Evolutionary conservation across 2,113 vertebrate species (phyloP).

Genomic region (Cyanistes caeruleus): DNA sequence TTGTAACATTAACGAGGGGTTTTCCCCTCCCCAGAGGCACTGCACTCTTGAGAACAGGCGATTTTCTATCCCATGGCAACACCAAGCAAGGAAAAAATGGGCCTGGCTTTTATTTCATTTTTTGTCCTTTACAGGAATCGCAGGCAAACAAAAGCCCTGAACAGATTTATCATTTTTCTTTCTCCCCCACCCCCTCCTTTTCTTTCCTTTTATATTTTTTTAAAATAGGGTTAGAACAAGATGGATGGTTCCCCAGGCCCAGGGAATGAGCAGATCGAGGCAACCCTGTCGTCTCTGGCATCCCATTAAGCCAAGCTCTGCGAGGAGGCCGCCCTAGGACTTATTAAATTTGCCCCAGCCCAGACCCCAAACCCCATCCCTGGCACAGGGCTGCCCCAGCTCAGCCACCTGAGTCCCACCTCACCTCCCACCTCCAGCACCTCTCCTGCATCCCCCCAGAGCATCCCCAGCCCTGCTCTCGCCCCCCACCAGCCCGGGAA

Average conservation of each 20-base stretch:
- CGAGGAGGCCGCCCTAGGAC: background rate
- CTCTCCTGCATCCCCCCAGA: background rate
- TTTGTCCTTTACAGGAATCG: constrained; percentile 53
- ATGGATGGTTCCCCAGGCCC: constrained; percentile 56
- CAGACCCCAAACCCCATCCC: background rate
- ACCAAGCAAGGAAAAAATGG: constrained; percentile 43
- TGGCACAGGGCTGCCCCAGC: background rate
- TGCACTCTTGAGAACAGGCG: background rate
- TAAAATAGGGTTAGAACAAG: constrained; percentile 68
- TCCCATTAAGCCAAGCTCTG: constrained; percentile 48
- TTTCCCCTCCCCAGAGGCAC: constrained; percentile 21
- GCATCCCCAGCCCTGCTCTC: background rate
- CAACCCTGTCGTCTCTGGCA: constrained; percentile 16
- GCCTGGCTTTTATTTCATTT: constrained; percentile 47
- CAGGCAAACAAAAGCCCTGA: constrained; percentile 59
- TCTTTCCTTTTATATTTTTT: constrained; percentile 69
- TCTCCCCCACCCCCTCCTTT: constrained; percentile 52
- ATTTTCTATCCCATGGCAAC: constrained; percentile 72
- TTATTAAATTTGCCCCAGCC: background rate
- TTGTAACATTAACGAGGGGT: background rate
- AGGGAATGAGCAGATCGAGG: constrained; percentile 24
- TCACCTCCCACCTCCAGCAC: background rate
- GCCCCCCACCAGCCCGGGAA: background rate
- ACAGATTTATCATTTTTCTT: constrained; percentile 63
- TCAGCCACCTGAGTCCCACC: background rate